Percentiles rank a stretch among this genome's conserved stretches.
Conservation (phyloP, 2,797 vertebrate species). For the Darevskia nairensis region DNA sequence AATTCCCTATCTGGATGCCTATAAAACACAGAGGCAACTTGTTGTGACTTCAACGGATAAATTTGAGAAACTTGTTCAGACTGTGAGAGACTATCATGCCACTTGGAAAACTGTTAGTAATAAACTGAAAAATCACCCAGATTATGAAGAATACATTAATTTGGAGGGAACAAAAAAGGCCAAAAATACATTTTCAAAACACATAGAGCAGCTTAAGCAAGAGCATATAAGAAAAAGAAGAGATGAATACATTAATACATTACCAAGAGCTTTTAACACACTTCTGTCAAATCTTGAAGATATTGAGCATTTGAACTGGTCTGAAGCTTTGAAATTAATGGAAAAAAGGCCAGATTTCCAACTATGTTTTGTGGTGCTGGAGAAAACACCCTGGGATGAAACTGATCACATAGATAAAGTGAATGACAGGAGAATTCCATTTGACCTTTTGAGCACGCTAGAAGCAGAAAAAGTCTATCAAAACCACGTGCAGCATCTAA, state of each 20-base stretch:
- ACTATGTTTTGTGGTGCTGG: slow-evolving; percentile 94
- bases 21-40: slow-evolving; percentile 93
- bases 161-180: slow-evolving; percentile 96
- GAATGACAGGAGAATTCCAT: slow-evolving; percentile 95
- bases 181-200: slow-evolving; percentile 93
- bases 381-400: slow-evolving; percentile 96
- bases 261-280: slow-evolving; percentile 95
- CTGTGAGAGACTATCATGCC: slow-evolving; percentile 95
- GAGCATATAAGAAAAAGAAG: slow-evolving; percentile 95
- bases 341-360: slow-evolving; percentile 92
- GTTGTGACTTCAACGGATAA: slow-evolving; percentile 91
- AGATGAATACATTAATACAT: slow-evolving; percentile 94
- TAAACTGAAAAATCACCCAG: slow-evolving; percentile 92
- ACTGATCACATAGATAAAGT: slow-evolving; percentile 95
- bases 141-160: slow-evolving; percentile 96
- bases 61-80: slow-evolving; percentile 94
- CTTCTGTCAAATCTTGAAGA: slow-evolving; percentile 94
- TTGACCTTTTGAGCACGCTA: slow-evolving; percentile 90
- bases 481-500: slow-evolving; percentile 94
- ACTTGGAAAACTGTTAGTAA: slow-evolving; percentile 95
- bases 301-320: slow-evolving; percentile 93
- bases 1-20: slow-evolving; percentile 95
- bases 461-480: slow-evolving; percentile 96
- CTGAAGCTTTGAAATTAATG: slow-evolving; percentile 91
- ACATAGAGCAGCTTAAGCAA: slow-evolving; percentile 96